These are phyloP conservation scores for Ceratothoa steindachneri DNA, from an alignment of 2,888 invertebrate genomes.

Conservation along the genomic window DNA sequence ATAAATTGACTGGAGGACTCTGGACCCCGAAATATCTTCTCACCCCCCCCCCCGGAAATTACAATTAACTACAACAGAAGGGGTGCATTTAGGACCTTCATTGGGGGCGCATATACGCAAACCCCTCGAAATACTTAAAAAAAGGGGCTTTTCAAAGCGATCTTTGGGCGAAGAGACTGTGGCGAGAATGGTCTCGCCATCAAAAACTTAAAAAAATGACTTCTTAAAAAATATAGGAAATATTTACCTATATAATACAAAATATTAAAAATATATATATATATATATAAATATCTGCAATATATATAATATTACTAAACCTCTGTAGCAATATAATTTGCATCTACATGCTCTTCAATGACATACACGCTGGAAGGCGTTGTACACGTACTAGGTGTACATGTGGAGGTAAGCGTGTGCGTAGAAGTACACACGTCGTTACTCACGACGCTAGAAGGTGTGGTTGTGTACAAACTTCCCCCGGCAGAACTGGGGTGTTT, in stretches of 20 bases:
- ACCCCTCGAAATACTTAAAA: too few species aligned
- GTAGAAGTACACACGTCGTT: background rate
- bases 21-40: too few species aligned
- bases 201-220: background rate
- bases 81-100: too few species aligned
- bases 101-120: too few species aligned
- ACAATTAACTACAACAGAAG: too few species aligned
- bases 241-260: background rate
- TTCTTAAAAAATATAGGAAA: background rate
- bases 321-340: constrained; percentile 42
- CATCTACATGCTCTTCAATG: constrained; percentile 43
- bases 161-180: too few species aligned
- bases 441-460: background rate
- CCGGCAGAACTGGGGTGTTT: background rate
- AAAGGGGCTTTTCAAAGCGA: background rate
- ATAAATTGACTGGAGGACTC: too few species aligned
- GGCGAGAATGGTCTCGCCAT: too few species aligned
- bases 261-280: constrained; percentile 7
- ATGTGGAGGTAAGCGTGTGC: constrained; percentile 37
- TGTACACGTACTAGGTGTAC: constrained; percentile 37
- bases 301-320: constrained; percentile 27
- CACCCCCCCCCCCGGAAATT: too few species aligned
- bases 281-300: constrained; percentile 20
- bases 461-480: background rate
- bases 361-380: constrained; percentile 44